Base-by-base conservation (phyloP, 2,113 vertebrate species). In the Oreocharis arfaki region DNA sequence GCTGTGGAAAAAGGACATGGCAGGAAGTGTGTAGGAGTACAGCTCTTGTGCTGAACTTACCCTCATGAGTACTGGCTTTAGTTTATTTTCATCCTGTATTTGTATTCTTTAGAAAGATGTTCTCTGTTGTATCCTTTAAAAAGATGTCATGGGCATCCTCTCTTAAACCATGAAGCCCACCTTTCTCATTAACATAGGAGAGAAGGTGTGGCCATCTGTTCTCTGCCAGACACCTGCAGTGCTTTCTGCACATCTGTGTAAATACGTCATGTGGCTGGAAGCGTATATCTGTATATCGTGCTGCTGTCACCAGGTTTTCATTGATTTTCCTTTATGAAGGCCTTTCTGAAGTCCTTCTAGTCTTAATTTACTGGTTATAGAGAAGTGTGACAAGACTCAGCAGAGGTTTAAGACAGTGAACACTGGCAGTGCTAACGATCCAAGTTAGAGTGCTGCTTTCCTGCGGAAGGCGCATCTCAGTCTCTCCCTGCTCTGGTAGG, bases 241-340 rank as follows among this genome's bases (percentile, higher is more conserved):
- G 37, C 37, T 80, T 80, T 76, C 46, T 76, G 70, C 49, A 27
- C 37, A 19, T 50, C 39, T 33, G 1, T 46, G 32, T 65, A 64
- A 71, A 37, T 55, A 16, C 10, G 35, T 24, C 3, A 8, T 44
- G 61, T 30, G 23, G 15, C 28, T 74, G 1, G 24, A 53, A 47
- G 50, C 6, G 10, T 61, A 1, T 42, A 7, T 56, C 0, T 6
- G 10, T 61, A 1, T 42, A 7, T 56, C 0, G 1, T 83, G 32
- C 67, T 76, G 53, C 57, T 68, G 30, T 46, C 53, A n/a, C 37
- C 27, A 64, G 39, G 15, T 55, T 82, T 87, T 82, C 26, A 41
- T 55, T 71, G 13, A 4, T 74, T 74, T 65, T 65, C 42, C 18
- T 50, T 56, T 26, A 13, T 35, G 46, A 11, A 46, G 56, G 20